Conservation (phyloP, 1,140 invertebrate genomes). For the Bombus impatiens region DNA sequence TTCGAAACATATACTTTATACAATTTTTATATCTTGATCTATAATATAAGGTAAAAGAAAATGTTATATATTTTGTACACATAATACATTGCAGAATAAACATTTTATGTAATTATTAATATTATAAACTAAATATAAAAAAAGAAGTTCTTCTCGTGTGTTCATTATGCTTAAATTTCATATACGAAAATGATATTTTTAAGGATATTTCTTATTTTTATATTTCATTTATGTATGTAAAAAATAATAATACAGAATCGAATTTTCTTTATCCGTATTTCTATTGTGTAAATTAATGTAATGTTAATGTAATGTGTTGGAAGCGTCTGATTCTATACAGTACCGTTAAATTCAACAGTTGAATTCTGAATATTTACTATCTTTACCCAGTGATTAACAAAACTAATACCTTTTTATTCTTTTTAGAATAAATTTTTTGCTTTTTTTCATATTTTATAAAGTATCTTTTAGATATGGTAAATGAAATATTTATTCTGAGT, state of each 20-base stretch:
- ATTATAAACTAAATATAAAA: not conserved
- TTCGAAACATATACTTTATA: too few species aligned
- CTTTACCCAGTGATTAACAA: not conserved
- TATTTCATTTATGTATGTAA: not conserved
- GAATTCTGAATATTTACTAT: not conserved
- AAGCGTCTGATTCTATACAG: not conserved
- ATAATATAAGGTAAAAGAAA: not conserved
- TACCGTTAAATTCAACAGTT: slow-evolving; percentile 26
- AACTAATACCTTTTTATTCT: too few species aligned
- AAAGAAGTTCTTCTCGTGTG: not conserved
- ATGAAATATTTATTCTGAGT: not conserved
- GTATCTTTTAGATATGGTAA: not conserved
- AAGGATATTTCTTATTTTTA: not conserved
- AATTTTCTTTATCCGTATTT: not conserved
- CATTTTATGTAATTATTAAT: too few species aligned
- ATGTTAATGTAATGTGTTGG: not conserved
- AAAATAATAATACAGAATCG: not conserved
- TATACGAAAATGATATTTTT: not conserved
- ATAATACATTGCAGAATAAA: not conserved
- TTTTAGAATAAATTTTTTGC: not conserved
- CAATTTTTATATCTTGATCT: not conserved
- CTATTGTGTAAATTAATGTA: not conserved
- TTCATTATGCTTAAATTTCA: not conserved
- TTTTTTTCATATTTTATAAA: not conserved
- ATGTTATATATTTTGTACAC: too few species aligned